Evolutionary conservation across 2,113 vertebrate species (phyloP).

Genomic region (Ascaphus truei): DNA sequence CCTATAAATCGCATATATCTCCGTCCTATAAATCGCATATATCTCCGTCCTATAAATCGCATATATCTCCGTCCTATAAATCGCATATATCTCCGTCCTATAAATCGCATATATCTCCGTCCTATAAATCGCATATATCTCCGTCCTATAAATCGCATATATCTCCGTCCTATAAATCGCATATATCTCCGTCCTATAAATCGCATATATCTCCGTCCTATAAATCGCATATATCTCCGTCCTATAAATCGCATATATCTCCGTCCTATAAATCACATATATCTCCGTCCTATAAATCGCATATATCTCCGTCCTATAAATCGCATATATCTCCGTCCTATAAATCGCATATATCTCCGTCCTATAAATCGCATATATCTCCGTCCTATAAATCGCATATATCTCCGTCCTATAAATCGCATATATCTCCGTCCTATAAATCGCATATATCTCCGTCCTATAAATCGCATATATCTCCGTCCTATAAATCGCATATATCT

Average conservation of each 20-base stretch:
- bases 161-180: background rate
- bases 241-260: background rate
- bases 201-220: background rate
- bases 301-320: background rate
- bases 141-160: background rate
- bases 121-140: background rate
- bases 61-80: background rate
- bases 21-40: background rate
- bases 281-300: background rate
- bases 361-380: background rate
- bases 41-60: background rate
- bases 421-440: background rate
- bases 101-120: background rate
- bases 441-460: background rate
- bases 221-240: background rate
- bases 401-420: background rate
- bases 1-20: background rate
- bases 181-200: background rate
- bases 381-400: background rate
- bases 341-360: background rate
- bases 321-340: background rate
- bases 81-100: background rate
- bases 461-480: background rate
- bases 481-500: background rate
- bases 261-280: background rate